Base-by-base conservation (phyloP, 2,113 vertebrate species). In the Pseudorectes ferrugineus region DNA sequence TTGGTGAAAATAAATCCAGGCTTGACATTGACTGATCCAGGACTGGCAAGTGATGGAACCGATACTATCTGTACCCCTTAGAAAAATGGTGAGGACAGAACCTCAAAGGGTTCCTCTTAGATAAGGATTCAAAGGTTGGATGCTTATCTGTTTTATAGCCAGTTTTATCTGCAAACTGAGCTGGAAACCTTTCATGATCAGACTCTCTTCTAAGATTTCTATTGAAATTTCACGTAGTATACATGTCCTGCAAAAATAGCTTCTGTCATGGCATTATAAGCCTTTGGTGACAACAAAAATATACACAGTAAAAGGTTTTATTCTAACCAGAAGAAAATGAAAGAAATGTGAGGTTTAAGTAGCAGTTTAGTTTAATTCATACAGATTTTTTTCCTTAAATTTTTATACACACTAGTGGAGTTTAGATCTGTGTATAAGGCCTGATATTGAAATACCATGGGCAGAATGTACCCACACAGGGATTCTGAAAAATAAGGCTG, bases 1-100 rank as follows among this genome's bases (percentile, higher is more conserved):
- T 59, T 80, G 48, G 57, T 78, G 87, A 91, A 97, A 97, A 96
- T 93, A 92, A 97, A 96, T 85, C 43, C 38, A 67, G 52, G 45
- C 38, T 63, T 45, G 36, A 90, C 83, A 81, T 14, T 55, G 78
- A 66, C 88, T 92, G 91, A 88, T 96, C 70, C 92, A 31, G 43
- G 49, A 86, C 76, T 90, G 59, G 42, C 70, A 96, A 92, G 24
- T 72, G 58, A 70, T 67, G 26, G 75, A 91, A 86, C 4, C 48
- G 58, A 86, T 90, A 63, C 28, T 23, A 65, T 74, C 88, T 68
- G 45, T 73, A 67, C 11, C 17, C 36, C 35, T 95, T 57, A 75
- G 71, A 91, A 96, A 96, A 76, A 29, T 45, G 45, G 42, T 63
- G 54, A 86, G 57, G 65, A 91, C 33, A 83, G 46, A 86, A 81